Conservation (phyloP, 1,140 invertebrate species). For the Bombus soroeensis region DNA sequence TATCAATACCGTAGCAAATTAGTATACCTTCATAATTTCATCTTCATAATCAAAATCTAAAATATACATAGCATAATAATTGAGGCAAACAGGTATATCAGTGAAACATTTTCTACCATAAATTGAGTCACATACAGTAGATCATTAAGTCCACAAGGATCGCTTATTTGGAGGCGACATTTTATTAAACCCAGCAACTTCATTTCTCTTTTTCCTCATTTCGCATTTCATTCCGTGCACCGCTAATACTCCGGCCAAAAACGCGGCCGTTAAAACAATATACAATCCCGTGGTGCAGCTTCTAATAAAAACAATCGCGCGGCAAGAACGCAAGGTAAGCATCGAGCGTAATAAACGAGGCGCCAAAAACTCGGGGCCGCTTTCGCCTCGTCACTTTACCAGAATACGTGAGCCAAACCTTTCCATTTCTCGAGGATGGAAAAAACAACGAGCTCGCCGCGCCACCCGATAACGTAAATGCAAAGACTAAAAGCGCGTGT, state of each 20-base stretch:
- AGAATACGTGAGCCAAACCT: background rate
- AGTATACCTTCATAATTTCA: no score
- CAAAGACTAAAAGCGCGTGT: conserved; percentile 44
- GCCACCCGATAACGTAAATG: conserved; percentile 34
- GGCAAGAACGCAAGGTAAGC: background rate
- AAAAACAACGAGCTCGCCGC: background rate
- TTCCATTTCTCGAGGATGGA: no score
- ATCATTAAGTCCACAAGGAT: background rate
- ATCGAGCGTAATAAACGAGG: conserved; percentile 1
- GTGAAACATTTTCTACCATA: background rate
- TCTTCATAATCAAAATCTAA: no score
- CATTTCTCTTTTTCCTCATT: background rate
- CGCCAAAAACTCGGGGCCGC: background rate
- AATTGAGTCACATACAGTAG: background rate
- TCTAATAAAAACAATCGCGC: background rate
- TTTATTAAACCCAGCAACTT: background rate
- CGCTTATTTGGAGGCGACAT: background rate
- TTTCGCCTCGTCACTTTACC: conserved; percentile 14
- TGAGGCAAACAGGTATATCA: no score
- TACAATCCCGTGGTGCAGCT: background rate
- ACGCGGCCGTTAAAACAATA: conserved; percentile 12
- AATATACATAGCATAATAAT: no score
- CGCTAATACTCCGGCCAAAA: background rate
- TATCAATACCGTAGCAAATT: no score
- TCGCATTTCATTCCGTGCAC: background rate